Evolutionary conservation across 1,140 invertebrate species (phyloP).

Genomic region (Zaprionus nigranus): DNA sequence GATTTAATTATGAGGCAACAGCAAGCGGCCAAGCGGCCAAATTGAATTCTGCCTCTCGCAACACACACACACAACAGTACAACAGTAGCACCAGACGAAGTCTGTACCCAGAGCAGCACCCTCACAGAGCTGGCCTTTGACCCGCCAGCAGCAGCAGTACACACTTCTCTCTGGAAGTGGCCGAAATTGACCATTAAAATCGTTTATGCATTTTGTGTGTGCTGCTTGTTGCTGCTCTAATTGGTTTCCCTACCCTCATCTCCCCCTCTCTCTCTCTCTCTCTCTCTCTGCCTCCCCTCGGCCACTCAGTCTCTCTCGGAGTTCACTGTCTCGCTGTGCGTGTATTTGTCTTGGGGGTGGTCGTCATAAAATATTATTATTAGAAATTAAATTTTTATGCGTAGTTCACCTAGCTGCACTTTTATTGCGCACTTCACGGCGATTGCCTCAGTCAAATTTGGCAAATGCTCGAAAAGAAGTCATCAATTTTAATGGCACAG

Average conservation of each 20-base stretch:
- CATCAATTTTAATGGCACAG: conserved; percentile 49
- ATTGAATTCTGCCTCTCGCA: conserved; percentile 43
- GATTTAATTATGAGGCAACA: conserved; percentile 52
- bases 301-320: neutral
- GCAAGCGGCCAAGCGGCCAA: conserved; percentile 48
- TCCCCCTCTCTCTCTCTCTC: neutral
- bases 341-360: conserved; percentile 11
- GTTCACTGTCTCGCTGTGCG: neutral
- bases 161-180: conserved; percentile 1
- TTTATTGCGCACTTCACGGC: conserved; percentile 50
- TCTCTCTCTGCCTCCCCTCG: neutral
- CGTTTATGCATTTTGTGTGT: conserved; percentile 63
- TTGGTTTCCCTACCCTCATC: conserved; percentile 31
- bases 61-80: conserved; percentile 24
- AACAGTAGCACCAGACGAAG: neutral
- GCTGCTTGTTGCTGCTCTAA: conserved; percentile 54
- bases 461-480: conserved; percentile 31
- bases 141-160: neutral
- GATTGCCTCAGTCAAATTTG: conserved; percentile 36
- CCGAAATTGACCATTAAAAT: conserved; percentile 62
- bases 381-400: conserved; percentile 62
- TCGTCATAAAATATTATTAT: conserved; percentile 62
- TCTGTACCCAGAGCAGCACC: neutral
- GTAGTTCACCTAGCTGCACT: conserved; percentile 30
- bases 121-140: conserved; percentile 1